phyloP scores from a whole-genome alignment of 2,797 vertebrate genomes.

The Tarsius wallacei region DNA sequence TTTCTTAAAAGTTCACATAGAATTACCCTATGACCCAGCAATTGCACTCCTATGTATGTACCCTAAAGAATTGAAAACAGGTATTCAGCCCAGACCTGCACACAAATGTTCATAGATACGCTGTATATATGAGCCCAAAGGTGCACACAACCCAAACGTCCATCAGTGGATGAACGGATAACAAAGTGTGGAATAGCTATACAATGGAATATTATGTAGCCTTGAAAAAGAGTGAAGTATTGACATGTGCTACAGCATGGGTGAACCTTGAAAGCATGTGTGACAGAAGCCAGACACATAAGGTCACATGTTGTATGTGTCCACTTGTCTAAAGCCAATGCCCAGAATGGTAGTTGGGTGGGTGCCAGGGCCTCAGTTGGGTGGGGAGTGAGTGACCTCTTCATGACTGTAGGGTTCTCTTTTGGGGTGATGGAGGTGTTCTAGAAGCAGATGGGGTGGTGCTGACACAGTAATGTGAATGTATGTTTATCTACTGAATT shows the following conservation, averaged over 20 bases:
- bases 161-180: background rate
- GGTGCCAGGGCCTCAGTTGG: background rate
- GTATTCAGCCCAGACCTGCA: background rate
- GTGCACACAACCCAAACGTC: background rate
- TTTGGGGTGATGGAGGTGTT: background rate
- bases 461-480: background rate
- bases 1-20: conserved; percentile 25
- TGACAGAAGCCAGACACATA: background rate
- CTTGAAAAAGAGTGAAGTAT: background rate
- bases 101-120: background rate
- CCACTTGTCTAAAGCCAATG: background rate
- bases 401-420: background rate
- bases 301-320: background rate
- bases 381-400: background rate
- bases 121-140: background rate
- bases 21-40: background rate
- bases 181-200: background rate
- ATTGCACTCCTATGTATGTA: background rate
- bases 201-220: background rate
- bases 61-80: background rate
- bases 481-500: background rate
- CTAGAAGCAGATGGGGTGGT: background rate
- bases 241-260: background rate
- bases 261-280: background rate
- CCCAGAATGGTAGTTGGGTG: background rate